Percentiles rank a stretch among this genome's conserved stretches.
phyloP scores from a whole-genome alignment of 2,797 vertebrate genomes.

The Anniella stebbinsi region DNA sequence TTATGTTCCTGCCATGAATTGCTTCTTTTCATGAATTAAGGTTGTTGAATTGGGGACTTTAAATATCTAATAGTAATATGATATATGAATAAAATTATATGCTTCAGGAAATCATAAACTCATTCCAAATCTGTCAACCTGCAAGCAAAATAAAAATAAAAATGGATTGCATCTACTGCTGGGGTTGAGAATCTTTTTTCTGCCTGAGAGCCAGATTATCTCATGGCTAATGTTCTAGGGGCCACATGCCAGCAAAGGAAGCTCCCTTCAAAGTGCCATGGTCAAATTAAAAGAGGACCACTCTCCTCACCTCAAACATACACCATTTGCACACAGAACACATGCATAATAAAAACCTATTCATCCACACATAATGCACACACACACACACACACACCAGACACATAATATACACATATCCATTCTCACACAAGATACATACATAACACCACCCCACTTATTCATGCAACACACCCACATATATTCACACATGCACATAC shows the following conservation, averaged over 20 bases:
- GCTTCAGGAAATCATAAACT: conserved; percentile 43
- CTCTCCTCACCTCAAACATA: not conserved
- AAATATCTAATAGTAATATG: not conserved
- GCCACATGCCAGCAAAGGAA: not conserved
- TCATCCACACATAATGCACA: not conserved
- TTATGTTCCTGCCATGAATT: not conserved
- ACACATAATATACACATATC: not conserved
- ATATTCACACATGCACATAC: too few species aligned
- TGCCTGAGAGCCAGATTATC: not conserved
- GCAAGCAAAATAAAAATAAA: conserved; percentile 37
- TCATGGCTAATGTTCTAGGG: too few species aligned
- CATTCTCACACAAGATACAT: not conserved
- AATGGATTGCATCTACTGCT: conserved; percentile 19
- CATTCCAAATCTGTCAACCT: conserved; percentile 33
- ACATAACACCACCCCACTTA: not conserved
- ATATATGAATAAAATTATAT: not conserved
- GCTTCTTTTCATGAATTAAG: not conserved
- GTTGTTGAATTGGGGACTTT: not conserved
- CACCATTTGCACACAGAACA: too few species aligned
- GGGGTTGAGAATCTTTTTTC: not conserved
- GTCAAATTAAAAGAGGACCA: not conserved
- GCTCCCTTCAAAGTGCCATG: not conserved
- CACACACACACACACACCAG: not conserved
- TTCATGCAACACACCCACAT: not conserved
- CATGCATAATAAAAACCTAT: not conserved